Base-by-base conservation (phyloP, 2,888 invertebrate species). In the Hirtodrosophila cameraria region DNA sequence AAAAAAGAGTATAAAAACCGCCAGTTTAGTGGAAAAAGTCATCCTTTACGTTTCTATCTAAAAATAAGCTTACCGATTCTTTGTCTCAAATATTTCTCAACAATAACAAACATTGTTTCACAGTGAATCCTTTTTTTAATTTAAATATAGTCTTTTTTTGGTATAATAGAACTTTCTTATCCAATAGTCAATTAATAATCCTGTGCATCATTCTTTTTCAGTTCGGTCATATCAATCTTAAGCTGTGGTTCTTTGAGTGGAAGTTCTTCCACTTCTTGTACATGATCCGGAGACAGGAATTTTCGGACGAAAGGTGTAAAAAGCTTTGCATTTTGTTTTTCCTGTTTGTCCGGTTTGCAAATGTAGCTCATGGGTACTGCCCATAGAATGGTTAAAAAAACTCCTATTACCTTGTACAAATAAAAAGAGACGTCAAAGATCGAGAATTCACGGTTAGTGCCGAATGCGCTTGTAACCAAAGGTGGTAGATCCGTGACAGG, bases 341-440 rank as follows among this genome's bases (percentile, higher is more conserved):
- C 79, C 4, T 75, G 41, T 16, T 83, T 60, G 16, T 87, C 73
- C 1, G 65, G 61, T 2, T 91, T 91, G 5, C 92, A 92, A 3
- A 93, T 42, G 60, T 92, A 92, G 69, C 93, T 93, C 60, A 93
- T 91, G 1, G 92, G 81, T 15, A 93, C 80, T 0, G 93, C 93
- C 13, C 93, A 87, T 0, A 92, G 65, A 46, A 94, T 90, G 0
- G 92, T 92, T 0, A 92, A 82, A 0, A 90, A 5, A 16, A 91
- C 90, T 0, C 94, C 94, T 4, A 93, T 77, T 0, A 92, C 68
- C n/a, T 92, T 92, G 82, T 93, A 94, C 91, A 93, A 93, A 86
- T 93, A 92, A 84, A 94, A 93, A 0, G 93, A 93, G 31, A 94
- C 87, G 11, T 92, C 91, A 79, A 92, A 94, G 9, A 94, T 75